Percentiles rank a stretch among this genome's conserved stretches.
These are phyloP conservation scores for Mizuhopecten yessoensis DNA, from an alignment of 1,140 invertebrate genomes.

Conservation along the genomic window DNA sequence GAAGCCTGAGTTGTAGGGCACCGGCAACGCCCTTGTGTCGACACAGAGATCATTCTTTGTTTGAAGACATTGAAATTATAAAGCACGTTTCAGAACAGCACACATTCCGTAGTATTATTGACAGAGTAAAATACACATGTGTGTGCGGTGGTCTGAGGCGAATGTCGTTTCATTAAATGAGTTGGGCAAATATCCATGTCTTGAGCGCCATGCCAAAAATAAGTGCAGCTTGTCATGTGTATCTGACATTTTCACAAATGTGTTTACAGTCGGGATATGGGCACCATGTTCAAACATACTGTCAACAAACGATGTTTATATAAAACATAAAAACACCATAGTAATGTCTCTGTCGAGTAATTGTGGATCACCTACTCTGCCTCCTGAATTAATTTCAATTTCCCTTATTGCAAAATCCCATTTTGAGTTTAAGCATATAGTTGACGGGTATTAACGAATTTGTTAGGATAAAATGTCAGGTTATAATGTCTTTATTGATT, in stretches of 20 bases:
- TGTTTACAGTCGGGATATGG: not conserved
- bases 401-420: too few relatives aligned
- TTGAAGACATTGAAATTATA: not conserved
- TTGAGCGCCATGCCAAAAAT: not conserved
- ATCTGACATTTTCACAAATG: not conserved
- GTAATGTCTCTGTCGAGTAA: too few relatives aligned
- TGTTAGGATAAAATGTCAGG: too few relatives aligned
- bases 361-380: too few relatives aligned
- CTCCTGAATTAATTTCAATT: too few relatives aligned
- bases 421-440: too few relatives aligned
- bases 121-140: constrained; percentile 8
- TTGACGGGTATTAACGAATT: too few relatives aligned
- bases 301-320: too few relatives aligned
- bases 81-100: not conserved
- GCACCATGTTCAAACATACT: not conserved
- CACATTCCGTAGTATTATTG: not conserved
- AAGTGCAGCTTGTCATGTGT: not conserved
- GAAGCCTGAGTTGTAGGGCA: not conserved
- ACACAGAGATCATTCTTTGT: not conserved
- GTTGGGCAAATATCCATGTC: not conserved
- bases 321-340: too few relatives aligned
- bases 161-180: not conserved
- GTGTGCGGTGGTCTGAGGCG: not conserved
- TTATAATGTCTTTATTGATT: too few relatives aligned
- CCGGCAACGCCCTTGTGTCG: not conserved